These are phyloP conservation scores for Amiota communis DNA, from an alignment of 2,888 invertebrate genomes.

Conservation along the genomic window DNA sequence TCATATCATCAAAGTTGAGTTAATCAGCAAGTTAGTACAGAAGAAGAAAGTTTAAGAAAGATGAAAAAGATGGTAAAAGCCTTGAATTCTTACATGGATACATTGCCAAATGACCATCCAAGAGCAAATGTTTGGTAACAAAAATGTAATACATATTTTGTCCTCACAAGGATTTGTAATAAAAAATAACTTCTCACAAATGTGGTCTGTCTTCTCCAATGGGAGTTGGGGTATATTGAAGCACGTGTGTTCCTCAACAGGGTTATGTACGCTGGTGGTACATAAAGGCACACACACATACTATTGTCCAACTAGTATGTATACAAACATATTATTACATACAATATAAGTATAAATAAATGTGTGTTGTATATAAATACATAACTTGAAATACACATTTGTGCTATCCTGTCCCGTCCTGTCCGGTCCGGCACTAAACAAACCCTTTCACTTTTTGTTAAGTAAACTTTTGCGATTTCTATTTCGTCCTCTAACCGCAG, in stretches of 20 bases:
- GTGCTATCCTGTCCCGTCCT: constrained; percentile 47
- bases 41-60: too few relatives aligned
- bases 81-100: too few relatives aligned
- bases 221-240: too few relatives aligned
- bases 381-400: constrained; percentile 27
- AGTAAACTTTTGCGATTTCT: constrained; percentile 61
- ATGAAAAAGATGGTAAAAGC: too few relatives aligned
- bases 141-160: too few relatives aligned
- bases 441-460: constrained; percentile 47
- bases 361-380: constrained; percentile 14
- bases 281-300: neutral
- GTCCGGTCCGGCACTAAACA: constrained; percentile 34
- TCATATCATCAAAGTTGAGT: too few relatives aligned
- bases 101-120: too few relatives aligned
- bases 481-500: constrained; percentile 34
- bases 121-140: too few relatives aligned
- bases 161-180: too few relatives aligned
- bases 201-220: too few relatives aligned
- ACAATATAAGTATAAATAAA: constrained; percentile 14
- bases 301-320: neutral
- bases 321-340: constrained; percentile 26
- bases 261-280: neutral
- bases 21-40: too few relatives aligned
- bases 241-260: constrained; percentile 2
- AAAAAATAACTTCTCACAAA: too few relatives aligned